Evolutionary conservation across 2,888 invertebrate genomes (phyloP).

Genomic region (Machimus rusticus): DNA sequence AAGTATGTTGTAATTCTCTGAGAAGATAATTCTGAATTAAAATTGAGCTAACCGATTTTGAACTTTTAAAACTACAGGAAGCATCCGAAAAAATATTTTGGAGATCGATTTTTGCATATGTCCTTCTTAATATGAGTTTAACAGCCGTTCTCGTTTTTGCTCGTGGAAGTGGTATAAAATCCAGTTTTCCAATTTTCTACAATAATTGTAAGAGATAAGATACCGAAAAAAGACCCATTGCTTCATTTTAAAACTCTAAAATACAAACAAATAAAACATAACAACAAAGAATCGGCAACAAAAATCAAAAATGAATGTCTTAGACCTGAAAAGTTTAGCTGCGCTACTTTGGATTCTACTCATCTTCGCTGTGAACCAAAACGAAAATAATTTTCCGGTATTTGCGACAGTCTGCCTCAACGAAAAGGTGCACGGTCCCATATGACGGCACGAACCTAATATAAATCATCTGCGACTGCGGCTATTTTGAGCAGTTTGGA

Average conservation of each 20-base stretch:
- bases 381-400: neutral
- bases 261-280: neutral
- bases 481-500: neutral
- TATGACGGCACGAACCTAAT: neutral
- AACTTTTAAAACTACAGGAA: too few species aligned
- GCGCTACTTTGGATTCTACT: neutral
- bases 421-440: neutral
- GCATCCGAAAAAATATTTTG: too few species aligned
- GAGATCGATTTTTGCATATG: too few species aligned
- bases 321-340: neutral
- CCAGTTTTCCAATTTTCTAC: too few species aligned
- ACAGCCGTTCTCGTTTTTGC: too few species aligned
- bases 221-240: neutral
- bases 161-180: too few species aligned
- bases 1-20: too few species aligned
- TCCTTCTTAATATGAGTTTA: too few species aligned
- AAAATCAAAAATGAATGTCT: neutral
- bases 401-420: neutral
- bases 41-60: too few species aligned
- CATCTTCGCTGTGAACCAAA: neutral
- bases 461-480: neutral
- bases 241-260: neutral
- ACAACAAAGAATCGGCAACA: too few species aligned
- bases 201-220: too few species aligned
- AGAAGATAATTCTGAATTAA: too few species aligned